These are phyloP conservation scores for Eretmochelys imbricata DNA, from an alignment of 2,113 vertebrate species.

Conservation along the genomic window DNA sequence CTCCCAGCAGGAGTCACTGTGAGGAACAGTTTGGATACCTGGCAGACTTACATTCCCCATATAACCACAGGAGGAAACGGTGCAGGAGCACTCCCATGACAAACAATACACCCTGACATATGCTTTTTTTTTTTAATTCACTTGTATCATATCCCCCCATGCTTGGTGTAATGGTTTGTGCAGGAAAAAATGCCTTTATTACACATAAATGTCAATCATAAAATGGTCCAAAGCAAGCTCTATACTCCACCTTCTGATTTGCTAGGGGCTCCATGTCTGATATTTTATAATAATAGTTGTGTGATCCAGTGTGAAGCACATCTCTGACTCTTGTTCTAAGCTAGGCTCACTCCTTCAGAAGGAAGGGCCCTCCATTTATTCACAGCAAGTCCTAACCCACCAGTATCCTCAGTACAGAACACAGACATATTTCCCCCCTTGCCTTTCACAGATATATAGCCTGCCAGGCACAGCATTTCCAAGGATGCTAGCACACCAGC, in stretches of 20 bases:
- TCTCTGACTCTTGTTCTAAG: not conserved
- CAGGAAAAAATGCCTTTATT: not conserved
- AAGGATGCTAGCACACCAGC: not conserved
- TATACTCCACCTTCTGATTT: not conserved
- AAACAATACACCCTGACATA: too few species aligned
- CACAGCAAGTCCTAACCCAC: not conserved
- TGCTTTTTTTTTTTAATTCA: too few species aligned
- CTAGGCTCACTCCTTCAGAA: not conserved
- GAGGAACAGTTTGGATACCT: not conserved
- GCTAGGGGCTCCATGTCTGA: not conserved
- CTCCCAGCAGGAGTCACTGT: not conserved
- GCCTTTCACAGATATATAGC: not conserved
- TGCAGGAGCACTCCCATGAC: too few species aligned
- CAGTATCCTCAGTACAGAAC: not conserved
- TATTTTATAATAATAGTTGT: not conserved
- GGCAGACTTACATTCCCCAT: not conserved
- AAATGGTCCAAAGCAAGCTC: not conserved
- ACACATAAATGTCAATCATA: not conserved
- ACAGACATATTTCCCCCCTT: not conserved
- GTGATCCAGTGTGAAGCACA: not conserved
- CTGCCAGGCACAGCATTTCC: not conserved
- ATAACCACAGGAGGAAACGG: not conserved
- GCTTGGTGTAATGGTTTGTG: rapidly evolving
- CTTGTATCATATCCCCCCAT: not conserved
- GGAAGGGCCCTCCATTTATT: not conserved